phyloP scores from a whole-genome alignment of 2,888 invertebrate species.

The Drosophila colorata region DNA sequence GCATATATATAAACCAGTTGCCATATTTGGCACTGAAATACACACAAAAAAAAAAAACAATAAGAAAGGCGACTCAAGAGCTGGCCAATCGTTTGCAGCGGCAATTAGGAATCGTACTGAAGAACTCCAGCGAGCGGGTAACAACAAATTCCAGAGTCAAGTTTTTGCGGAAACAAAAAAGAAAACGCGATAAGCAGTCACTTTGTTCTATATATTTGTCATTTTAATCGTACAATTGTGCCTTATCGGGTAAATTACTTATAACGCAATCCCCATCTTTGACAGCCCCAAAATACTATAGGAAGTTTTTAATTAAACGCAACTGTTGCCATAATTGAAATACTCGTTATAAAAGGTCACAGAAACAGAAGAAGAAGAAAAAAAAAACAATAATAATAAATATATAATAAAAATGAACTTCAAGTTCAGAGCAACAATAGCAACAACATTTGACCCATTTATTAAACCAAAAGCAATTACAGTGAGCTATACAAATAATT shows the following conservation, averaged over 20 bases:
- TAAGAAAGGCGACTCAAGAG: too few relatives aligned
- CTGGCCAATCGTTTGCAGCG: slow-evolving; percentile 17
- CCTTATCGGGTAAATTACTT: slow-evolving; percentile 64
- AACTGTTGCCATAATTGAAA: slow-evolving; percentile 39
- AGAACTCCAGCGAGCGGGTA: neutral
- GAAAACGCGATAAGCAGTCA: slow-evolving; percentile 43
- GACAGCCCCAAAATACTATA: slow-evolving; percentile 41
- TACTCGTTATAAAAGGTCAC: slow-evolving; percentile 47
- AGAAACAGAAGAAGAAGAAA: slow-evolving; percentile 9
- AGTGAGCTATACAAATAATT: slow-evolving; percentile 65
- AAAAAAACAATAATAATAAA: slow-evolving; percentile 4
- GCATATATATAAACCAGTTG: slow-evolving; percentile 26
- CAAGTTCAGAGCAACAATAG: slow-evolving; percentile 61
- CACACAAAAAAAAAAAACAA: too few relatives aligned
- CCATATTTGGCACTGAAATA: slow-evolving; percentile 21
- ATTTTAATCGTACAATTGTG: slow-evolving; percentile 43
- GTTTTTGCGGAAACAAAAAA: slow-evolving; percentile 32
- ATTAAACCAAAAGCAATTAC: slow-evolving; percentile 63
- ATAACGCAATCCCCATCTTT: slow-evolving; percentile 39
- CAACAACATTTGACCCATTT: slow-evolving; percentile 64
- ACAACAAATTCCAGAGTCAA: slow-evolving; percentile 5
- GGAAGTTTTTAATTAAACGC: slow-evolving; percentile 38
- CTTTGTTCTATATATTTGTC: slow-evolving; percentile 23
- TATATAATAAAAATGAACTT: slow-evolving; percentile 32
- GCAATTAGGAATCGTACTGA: slow-evolving; percentile 41